Base-by-base conservation (phyloP, 1,140 invertebrate species). In the Wiebesia pumilae region DNA sequence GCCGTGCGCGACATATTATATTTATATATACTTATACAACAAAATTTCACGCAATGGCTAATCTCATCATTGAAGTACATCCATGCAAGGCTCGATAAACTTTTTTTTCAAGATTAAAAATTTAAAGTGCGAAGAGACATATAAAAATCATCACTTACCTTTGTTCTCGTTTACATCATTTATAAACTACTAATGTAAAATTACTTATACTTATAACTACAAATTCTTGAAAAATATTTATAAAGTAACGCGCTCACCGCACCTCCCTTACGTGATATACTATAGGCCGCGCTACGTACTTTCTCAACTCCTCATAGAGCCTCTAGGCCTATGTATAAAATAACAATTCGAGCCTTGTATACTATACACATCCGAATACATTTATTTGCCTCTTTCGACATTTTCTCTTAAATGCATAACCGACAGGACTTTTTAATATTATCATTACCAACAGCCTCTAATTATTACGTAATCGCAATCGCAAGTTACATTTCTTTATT, bases 321-420 rank as follows among this genome's bases (percentile, higher is more conserved):
- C 51, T 81, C 65, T 73, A 33, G 78, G 62, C 78, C 33, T 86
- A 77, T 43, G 81, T 83, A 88, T 88, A 88, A 88, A 88, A 82
- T 84, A 89, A 90, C 88, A 81, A 86, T 58, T 81, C n/a, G 65
- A 85, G 62, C 51, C 75, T 78, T 87, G 6, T 88, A 85, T 51
- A 71, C 47, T 67, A 54, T 79, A 81, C 69, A 86, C 81, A 87
- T 47, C 77, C 78, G 79, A 62, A 79, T 87, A 88, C 47, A 77
- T 81, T 73, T 82, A 81, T 73, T 43, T 73, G n/a, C n/a, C 83
- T 62, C 81, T 89, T n/a, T 81, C 35, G 40, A 81, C 33, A 67
- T 73, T n/a, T 71, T 82, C 78, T 78, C 51, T 84, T 51, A 81
- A 87, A 89, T 71, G 84, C 73, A 78, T 73, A 90, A 89, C 81